Conservation (phyloP, 2,113 vertebrate species). For the Thalassoma bifasciatum region DNA sequence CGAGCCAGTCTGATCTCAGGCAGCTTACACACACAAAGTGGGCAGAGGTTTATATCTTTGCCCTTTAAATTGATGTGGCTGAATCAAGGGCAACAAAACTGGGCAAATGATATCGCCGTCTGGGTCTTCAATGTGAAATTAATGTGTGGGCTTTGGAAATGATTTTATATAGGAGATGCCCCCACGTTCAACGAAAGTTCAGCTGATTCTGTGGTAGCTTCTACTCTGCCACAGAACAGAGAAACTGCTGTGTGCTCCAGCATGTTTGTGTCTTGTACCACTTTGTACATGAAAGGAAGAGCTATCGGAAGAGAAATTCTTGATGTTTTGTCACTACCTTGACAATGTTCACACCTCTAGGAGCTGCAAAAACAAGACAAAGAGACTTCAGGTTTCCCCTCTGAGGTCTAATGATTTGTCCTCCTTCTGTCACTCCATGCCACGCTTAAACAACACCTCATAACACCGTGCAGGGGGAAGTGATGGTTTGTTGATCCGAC, state of each 20-base stretch:
- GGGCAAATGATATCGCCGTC: constrained; percentile 41
- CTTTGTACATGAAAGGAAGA: constrained; percentile 19
- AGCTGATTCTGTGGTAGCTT: background rate
- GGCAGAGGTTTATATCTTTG: constrained; percentile 58
- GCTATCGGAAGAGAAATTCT: constrained; percentile 13
- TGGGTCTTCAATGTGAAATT: constrained; percentile 37
- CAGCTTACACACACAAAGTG: constrained; percentile 46
- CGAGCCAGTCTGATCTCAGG: constrained; percentile 43
- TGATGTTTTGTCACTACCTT: constrained; percentile 27
- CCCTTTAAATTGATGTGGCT: constrained; percentile 59
- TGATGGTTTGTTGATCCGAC: constrained; percentile 56
- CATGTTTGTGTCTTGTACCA: constrained; percentile 23
- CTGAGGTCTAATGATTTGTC: constrained; percentile 9
- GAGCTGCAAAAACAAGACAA: constrained; percentile 16
- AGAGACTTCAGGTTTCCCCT: constrained; percentile 4
- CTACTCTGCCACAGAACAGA: background rate
- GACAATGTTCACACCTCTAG: constrained; percentile 26
- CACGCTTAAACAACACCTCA: constrained; percentile 32
- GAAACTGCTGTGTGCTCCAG: background rate
- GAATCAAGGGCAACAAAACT: constrained; percentile 57
- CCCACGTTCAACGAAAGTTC: constrained; percentile 7
- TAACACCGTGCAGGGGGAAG: constrained; percentile 14
- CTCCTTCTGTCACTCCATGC: constrained; percentile 10
- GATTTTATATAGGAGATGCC: background rate
- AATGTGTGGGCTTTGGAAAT: constrained; percentile 40